phyloP scores from a whole-genome alignment of 1,140 invertebrate species.

The Neotoxoptera formosana region DNA sequence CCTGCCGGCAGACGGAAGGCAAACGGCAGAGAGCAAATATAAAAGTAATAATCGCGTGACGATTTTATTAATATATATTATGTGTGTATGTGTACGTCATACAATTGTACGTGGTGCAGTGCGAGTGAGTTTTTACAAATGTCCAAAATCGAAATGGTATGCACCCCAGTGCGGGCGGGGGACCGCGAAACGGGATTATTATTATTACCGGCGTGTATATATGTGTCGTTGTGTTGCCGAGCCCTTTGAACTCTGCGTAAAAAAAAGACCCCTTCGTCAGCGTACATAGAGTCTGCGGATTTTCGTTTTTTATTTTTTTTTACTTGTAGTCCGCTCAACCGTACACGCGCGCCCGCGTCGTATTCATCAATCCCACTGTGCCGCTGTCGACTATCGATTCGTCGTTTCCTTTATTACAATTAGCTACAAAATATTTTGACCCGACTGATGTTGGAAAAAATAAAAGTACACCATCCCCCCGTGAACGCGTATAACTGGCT shows the following conservation, averaged over 20 bases:
- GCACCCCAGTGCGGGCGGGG: constrained; percentile 41
- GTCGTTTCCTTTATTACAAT: constrained; percentile 52
- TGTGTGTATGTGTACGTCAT: neutral
- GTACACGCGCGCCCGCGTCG: constrained; percentile 35
- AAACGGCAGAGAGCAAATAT: constrained; percentile 47
- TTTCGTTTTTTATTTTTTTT: constrained; percentile 50
- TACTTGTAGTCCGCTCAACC: constrained; percentile 53
- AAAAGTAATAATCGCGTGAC: constrained; percentile 45
- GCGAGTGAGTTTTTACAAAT: constrained; percentile 48
- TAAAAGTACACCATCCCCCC: neutral
- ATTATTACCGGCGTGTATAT: constrained; percentile 37
- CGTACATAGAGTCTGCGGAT: neutral
- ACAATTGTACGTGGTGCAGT: neutral
- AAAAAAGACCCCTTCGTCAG: constrained; percentile 48
- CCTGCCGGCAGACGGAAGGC: neutral
- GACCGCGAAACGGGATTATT: constrained; percentile 53
- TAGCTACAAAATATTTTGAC: constrained; percentile 48
- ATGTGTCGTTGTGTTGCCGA: neutral
- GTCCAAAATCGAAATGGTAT: constrained; percentile 56
- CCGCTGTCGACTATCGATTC: constrained; percentile 31
- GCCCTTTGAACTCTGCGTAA: constrained; percentile 53
- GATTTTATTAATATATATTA: neutral
- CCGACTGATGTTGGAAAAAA: constrained; percentile 5
- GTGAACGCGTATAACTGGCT: neutral
- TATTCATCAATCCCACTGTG: neutral